Evolutionary conservation across 2,797 vertebrate genomes (phyloP), one percentile per base, ranked within the genome.

Genomic region (Huso huso): DNA sequence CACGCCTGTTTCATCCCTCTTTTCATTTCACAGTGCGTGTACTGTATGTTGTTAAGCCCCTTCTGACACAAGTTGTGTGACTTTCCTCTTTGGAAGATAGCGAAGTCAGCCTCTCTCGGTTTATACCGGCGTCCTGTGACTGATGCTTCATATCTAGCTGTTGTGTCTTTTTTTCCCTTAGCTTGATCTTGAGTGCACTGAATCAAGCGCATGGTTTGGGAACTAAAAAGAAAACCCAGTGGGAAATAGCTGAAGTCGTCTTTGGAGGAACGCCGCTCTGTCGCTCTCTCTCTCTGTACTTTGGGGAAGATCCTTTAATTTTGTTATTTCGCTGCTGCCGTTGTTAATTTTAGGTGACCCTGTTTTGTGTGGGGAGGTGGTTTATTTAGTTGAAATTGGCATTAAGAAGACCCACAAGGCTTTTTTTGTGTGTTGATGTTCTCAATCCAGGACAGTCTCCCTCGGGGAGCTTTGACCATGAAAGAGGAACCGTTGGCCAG

Each of bases 401-500:
- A 78, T 71, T 71, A 79, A 81, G 75, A 76, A 80, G 74, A 85
- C 79, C 84, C 78, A 75, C 78, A 83, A 81, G 82, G 82, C 83
- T 78, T 74, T 79, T 81, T 84, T 37, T 37, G 37, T 37, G 37
- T 37, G 37, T 37, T 86, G 81, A 97, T 97, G 95, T 97, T 97
- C 88, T 93, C 95, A 76, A 87, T 95, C 82, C 95, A 95, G 93
- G 95, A 98, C 84, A 85, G 89, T 74, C 90, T 97, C 88, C 93
- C 95, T 82, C 87, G 95, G 74, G 91, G 89, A 78, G 95, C 90
- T 78, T 88, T 97, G 83, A 93, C 88, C 89, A 95, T 98, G 93
- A 98, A 98, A 83, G 96, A 98, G 83, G 96, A 98, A 81, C 96
- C 96, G 77, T 87, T 97, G 80, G 86, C 90, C 72, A 88, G 91